These are phyloP conservation scores for Quadroppia sp. DNA, from an alignment of 2,888 invertebrate genomes.

Conservation along the genomic window DNA sequence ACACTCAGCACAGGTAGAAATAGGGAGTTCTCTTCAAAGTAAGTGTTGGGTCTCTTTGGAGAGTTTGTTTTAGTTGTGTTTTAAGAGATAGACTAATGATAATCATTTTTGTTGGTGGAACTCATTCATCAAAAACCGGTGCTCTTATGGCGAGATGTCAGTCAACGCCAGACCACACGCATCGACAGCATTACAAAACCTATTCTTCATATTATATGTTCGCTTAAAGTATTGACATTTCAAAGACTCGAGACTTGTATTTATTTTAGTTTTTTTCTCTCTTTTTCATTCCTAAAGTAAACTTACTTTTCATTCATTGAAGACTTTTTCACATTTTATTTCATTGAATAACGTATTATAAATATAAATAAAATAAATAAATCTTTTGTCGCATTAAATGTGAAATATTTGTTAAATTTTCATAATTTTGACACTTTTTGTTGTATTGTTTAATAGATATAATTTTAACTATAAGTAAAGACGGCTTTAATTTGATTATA, in stretches of 20 bases:
- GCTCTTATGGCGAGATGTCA: constrained; percentile 11
- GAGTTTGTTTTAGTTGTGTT: constrained; percentile 6
- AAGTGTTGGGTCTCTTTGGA: not conserved
- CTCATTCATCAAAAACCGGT: constrained; percentile 25
- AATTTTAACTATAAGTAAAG: no score
- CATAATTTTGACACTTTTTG: no score
- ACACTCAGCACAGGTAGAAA: not conserved
- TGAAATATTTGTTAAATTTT: no score
- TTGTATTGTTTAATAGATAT: no score
- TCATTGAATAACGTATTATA: no score
- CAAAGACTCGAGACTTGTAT: not conserved
- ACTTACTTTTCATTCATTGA: not conserved
- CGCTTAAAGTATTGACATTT: not conserved
- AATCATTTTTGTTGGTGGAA: not conserved
- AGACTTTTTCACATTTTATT: no score
- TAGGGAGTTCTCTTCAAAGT: not conserved
- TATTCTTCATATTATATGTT: not conserved
- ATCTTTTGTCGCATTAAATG: no score
- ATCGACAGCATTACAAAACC: not conserved
- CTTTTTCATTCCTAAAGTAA: not conserved
- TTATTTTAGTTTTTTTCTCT: not conserved
- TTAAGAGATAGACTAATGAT: constrained; percentile 13
- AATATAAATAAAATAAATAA: no score
- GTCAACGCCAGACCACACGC: constrained; percentile 22
- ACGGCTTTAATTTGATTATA: no score